Conservation (phyloP, 35 echinoderm and acorn worm genomes). For the Hemicentrotus pulcherrimus region DNA sequence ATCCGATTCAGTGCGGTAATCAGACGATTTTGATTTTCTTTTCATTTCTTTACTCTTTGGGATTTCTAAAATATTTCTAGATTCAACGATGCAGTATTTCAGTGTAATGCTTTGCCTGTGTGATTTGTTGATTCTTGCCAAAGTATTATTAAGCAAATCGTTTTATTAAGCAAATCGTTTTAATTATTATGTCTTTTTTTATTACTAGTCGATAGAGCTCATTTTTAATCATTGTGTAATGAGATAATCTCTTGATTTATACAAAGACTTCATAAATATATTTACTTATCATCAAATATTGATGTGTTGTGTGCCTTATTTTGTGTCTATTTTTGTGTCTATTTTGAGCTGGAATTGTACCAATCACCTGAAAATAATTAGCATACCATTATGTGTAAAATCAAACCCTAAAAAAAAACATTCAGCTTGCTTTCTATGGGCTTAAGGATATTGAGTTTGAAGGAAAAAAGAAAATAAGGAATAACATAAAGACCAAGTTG, state of each 20-base stretch:
- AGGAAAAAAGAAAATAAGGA: no score
- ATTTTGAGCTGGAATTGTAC: no score
- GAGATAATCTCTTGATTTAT: not conserved
- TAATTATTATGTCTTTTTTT: not conserved
- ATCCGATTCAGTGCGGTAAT: not conserved
- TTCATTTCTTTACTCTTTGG: no score
- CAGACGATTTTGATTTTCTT: not conserved
- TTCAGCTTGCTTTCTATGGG: no score
- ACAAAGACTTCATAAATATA: constrained; percentile 7
- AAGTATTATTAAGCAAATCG: not conserved
- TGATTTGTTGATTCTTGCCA: not conserved
- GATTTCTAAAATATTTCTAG: not conserved
- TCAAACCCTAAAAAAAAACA: no score
- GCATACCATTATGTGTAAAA: no score
- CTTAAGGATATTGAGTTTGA: no score
- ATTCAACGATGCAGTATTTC: not conserved
- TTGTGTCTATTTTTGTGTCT: not conserved
- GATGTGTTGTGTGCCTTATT: not conserved
- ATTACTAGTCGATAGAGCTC: not conserved
- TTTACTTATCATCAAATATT: constrained; percentile 10
- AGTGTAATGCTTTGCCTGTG: not conserved
- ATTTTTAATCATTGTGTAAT: not conserved
- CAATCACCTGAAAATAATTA: no score
- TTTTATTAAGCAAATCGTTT: not conserved
- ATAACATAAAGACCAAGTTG: no score